Percentiles rank a stretch among this genome's conserved stretches.
Conservation (phyloP, 2,113 vertebrate species). For the Hippopotamus amphibius region DNA sequence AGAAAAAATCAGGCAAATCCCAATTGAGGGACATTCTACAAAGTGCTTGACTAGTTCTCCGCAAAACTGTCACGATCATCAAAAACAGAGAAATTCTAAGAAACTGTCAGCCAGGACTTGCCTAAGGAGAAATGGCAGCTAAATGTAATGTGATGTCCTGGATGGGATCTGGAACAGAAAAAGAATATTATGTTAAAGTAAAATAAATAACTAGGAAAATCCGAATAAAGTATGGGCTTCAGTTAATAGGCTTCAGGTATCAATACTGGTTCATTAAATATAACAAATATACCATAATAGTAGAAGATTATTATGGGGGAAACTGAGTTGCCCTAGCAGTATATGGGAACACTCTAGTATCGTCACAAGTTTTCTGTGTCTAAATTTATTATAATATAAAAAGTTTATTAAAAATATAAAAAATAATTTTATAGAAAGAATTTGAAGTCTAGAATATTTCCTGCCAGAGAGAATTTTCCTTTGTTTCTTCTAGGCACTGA, state of each 20-base stretch:
- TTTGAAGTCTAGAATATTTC: background rate
- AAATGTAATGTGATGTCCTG: background rate
- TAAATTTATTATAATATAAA: background rate
- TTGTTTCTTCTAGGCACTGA: background rate
- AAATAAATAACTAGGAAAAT: background rate
- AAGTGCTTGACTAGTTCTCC: background rate
- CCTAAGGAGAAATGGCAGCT: background rate
- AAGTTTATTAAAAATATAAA: background rate
- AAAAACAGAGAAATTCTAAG: background rate
- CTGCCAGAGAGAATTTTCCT: conserved; percentile 18
- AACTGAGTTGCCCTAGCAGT: background rate
- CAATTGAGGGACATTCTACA: background rate
- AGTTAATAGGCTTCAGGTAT: background rate
- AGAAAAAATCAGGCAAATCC: background rate
- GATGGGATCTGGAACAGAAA: background rate
- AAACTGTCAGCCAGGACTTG: background rate
- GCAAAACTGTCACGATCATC: background rate
- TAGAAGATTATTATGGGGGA: background rate
- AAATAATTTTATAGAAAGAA: background rate
- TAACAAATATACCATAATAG: background rate
- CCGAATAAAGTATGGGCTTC: background rate
- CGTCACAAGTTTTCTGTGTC: background rate
- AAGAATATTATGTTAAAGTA: background rate
- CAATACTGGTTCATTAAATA: background rate
- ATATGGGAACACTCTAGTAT: background rate